Conservation (phyloP, 2,888 invertebrate species). For the Metallyticus violacea region DNA sequence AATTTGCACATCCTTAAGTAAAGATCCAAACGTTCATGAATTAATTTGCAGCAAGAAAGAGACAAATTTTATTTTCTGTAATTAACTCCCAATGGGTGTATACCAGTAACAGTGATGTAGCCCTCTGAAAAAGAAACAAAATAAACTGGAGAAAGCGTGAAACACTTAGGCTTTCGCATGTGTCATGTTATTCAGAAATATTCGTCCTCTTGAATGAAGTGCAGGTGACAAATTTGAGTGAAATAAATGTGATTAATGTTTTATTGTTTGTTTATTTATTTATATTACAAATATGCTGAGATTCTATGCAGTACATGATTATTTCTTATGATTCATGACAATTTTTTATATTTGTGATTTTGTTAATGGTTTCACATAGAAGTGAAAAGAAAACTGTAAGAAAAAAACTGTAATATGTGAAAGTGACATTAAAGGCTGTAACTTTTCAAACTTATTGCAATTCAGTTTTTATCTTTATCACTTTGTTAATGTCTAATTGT, state of each 20-base stretch:
- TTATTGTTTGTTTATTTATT: no score
- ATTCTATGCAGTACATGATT: not conserved
- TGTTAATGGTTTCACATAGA: not conserved
- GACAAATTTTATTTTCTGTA: not conserved
- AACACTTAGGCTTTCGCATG: not conserved
- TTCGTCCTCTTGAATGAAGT: not conserved
- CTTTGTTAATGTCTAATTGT: not conserved
- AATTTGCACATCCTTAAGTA: not conserved
- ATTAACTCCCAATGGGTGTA: no score
- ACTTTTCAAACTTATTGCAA: not conserved
- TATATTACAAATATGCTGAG: not conserved
- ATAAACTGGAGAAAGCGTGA: not conserved
- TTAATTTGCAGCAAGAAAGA: not conserved
- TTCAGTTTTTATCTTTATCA: not conserved
- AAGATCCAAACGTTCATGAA: not conserved
- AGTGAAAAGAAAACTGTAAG: not conserved
- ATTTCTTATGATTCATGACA: not conserved
- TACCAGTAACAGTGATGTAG: not conserved
- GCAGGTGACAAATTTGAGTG: not conserved
- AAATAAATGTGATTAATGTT: not conserved
- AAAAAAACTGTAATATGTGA: not conserved
- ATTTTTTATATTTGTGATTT: not conserved
- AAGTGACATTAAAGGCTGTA: not conserved
- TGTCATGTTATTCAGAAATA: no score
- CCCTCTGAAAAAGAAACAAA: not conserved